phyloP scores from a whole-genome alignment of 1,140 invertebrate genomes.

The Drosophila neocordata region DNA sequence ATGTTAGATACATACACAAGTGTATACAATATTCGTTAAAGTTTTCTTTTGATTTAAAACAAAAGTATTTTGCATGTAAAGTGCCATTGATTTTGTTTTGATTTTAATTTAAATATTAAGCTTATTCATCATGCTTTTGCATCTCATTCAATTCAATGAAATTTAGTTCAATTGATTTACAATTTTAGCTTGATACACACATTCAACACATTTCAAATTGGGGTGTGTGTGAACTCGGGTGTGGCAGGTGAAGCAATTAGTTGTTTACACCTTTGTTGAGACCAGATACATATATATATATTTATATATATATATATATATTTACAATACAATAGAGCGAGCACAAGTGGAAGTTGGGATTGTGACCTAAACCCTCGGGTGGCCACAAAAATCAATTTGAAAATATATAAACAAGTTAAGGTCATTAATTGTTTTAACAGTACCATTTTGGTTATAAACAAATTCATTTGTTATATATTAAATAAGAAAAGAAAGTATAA shows the following conservation, averaged over 20 bases:
- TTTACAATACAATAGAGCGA: conserved; percentile 2
- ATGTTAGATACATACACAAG: too few species aligned
- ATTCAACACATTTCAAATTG: neutral
- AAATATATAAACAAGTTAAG: neutral
- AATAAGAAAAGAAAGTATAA: too few species aligned
- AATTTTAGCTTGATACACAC: neutral
- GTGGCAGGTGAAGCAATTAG: conserved; percentile 7
- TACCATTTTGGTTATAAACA: too few species aligned
- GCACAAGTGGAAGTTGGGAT: neutral
- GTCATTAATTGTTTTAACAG: neutral
- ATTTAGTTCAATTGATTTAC: conserved; percentile 6
- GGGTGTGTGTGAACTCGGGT: neutral
- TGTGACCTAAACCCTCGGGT: neutral
- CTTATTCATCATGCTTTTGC: conserved; percentile 5
- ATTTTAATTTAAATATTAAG: conserved; percentile 5
- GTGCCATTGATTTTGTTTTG: neutral
- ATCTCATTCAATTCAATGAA: neutral
- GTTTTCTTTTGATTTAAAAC: too few species aligned
- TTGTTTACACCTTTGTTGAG: conserved; percentile 5
- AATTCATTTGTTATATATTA: too few species aligned
- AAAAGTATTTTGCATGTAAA: neutral
- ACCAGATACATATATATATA: neutral
- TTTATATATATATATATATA: neutral
- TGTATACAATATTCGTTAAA: neutral
- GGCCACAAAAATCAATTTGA: too few species aligned